These are phyloP conservation scores for Gyrodactylus bullatarudis DNA, from an alignment of 1,140 invertebrate genomes.

Conservation along the genomic window DNA sequence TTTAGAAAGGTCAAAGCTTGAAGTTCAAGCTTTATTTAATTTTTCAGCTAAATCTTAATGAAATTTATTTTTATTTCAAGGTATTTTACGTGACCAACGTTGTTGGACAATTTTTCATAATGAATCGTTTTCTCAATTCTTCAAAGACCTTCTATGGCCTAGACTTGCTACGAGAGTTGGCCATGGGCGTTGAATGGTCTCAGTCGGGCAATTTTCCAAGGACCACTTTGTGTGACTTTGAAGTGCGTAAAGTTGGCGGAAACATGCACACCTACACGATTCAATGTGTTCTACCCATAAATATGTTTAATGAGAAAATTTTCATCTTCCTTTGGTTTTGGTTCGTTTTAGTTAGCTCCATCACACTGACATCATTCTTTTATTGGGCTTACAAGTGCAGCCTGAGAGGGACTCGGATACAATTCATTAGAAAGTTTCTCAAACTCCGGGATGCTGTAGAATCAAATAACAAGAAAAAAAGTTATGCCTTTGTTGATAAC, in stretches of 20 bases:
- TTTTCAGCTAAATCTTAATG: background rate
- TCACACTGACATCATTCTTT: background rate
- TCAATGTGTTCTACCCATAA: conserved; percentile 12
- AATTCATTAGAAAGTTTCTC: conserved; percentile 19
- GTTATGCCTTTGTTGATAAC: conserved; percentile 7
- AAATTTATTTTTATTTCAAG: conserved; percentile 7
- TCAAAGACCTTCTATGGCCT: conserved; percentile 12
- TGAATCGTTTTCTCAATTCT: conserved; percentile 13
- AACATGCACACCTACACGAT: conserved; percentile 12
- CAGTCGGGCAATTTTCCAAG: conserved; percentile 11
- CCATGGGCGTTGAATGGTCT: conserved; percentile 9
- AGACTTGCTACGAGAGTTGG: conserved; percentile 10
- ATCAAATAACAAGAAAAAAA: conserved; percentile 11
- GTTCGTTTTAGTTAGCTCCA: conserved; percentile 7
- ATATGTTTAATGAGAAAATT: conserved; percentile 12
- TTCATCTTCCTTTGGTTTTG: conserved; percentile 12
- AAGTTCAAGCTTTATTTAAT: too few relatives aligned
- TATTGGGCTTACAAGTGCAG: conserved; percentile 3
- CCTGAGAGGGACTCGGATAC: conserved; percentile 12
- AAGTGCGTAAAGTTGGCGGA: conserved; percentile 10
- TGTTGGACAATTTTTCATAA: conserved; percentile 12
- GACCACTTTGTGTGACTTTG: conserved; percentile 11
- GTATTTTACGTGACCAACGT: conserved; percentile 13
- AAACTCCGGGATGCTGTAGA: conserved; percentile 15
- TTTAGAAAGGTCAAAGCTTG: too few relatives aligned